Percentiles rank a stretch among this genome's conserved stretches.
These are phyloP conservation scores for human DNA, from an alignment of 2,113 vertebrate species.

Conservation along the genomic window GRCh38 chr18:65087501-65088000, in stretches of 20 bases:
- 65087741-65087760: neutral
- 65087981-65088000: too few species aligned
- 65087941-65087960: neutral
- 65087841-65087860: neutral
- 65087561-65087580: neutral
- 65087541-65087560: neutral
- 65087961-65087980: too few species aligned
- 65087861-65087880: neutral
- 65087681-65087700: neutral
- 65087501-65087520: neutral
- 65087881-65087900: neutral
- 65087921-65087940: neutral
- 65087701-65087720: neutral
- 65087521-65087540: neutral
- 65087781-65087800: neutral
- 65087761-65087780: neutral
- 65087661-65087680: neutral
- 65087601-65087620: neutral
- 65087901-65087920: neutral
- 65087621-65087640: neutral
- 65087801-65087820: neutral
- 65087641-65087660: neutral
- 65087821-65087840: neutral
- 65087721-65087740: neutral
- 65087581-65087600: too few species aligned